Conservation (phyloP, 2,113 vertebrate genomes). For the Elephas maximus region DNA sequence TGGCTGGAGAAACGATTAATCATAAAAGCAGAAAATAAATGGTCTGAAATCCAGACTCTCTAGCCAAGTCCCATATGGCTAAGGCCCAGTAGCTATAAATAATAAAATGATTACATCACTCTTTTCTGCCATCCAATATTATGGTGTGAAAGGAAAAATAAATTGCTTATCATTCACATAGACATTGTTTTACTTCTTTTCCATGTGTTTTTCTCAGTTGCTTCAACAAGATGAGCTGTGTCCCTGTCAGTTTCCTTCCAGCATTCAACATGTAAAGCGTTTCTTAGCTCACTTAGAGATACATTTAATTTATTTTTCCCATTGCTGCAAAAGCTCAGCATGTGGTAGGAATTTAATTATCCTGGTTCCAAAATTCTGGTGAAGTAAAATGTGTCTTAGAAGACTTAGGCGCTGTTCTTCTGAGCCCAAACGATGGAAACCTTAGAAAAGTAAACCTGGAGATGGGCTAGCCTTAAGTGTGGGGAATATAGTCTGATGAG, state of each 20-base stretch:
- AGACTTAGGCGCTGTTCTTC: background rate
- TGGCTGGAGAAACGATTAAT: slow-evolving; percentile 65
- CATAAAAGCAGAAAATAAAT: slow-evolving; percentile 62
- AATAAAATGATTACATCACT: slow-evolving; percentile 71
- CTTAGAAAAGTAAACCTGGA: background rate
- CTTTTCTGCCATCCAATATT: slow-evolving; percentile 56
- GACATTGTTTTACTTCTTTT: slow-evolving; percentile 64
- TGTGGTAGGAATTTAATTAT: background rate
- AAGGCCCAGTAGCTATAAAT: slow-evolving; percentile 64
- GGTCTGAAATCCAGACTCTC: slow-evolving; percentile 36
- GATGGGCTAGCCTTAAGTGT: too few relatives aligned
- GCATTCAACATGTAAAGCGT: background rate
- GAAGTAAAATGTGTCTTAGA: background rate
- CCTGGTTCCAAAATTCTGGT: background rate
- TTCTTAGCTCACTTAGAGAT: background rate
- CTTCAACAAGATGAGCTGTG: slow-evolving; percentile 62
- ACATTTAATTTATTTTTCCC: background rate
- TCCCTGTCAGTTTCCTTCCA: slow-evolving; percentile 12
- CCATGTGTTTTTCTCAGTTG: slow-evolving; percentile 74
- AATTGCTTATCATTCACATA: background rate
- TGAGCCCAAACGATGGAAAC: background rate
- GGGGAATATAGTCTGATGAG: background rate
- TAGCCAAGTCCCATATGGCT: slow-evolving; percentile 65
- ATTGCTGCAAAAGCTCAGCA: background rate
- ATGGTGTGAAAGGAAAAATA: slow-evolving; percentile 65